A percentile compares a stretch with the other conserved stretches of the same genome.
Evolutionary conservation across 2,888 invertebrate species (phyloP).

Genomic region (Metellina segmentata): DNA sequence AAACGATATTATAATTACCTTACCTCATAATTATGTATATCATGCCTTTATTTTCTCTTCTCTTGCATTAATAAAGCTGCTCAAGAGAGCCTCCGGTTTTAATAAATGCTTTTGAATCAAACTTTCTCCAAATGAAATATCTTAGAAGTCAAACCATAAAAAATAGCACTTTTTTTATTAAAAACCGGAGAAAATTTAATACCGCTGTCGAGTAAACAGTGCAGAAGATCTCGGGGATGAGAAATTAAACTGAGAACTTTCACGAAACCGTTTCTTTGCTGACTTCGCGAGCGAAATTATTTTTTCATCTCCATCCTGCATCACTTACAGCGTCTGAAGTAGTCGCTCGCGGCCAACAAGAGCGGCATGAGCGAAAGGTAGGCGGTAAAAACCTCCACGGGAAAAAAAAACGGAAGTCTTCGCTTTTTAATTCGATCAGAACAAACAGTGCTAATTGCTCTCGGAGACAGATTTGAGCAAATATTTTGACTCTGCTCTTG

Average conservation of each 20-base stretch:
- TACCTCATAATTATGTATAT: background rate
- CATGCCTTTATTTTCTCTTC: background rate
- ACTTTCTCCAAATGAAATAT: background rate
- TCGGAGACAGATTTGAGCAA: slow-evolving; percentile 49
- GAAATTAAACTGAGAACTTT: slow-evolving; percentile 43
- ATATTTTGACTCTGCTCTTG: slow-evolving; percentile 17
- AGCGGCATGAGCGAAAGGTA: slow-evolving; percentile 2
- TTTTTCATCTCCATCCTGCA: slow-evolving; percentile 24
- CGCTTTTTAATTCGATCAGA: slow-evolving; percentile 40
- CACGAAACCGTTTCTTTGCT: background rate
- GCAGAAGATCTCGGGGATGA: slow-evolving; percentile 2
- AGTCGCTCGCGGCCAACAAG: slow-evolving; percentile 3
- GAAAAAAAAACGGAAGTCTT: slow-evolving; percentile 10
- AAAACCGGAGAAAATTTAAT: slow-evolving; percentile 54
- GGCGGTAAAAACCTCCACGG: background rate
- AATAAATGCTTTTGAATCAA: background rate
- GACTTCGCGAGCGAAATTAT: slow-evolving; percentile 32
- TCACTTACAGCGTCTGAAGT: slow-evolving; percentile 23
- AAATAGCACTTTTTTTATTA: slow-evolving; percentile 6
- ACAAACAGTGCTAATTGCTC: slow-evolving; percentile 61
- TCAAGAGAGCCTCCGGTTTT: too few species aligned
- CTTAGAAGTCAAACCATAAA: background rate
- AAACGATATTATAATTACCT: background rate
- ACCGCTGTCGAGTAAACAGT: slow-evolving; percentile 37
- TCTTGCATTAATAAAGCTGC: slow-evolving; percentile 4